These are phyloP conservation scores for Oryzias curvinotus DNA, from an alignment of 2,113 vertebrate genomes.

Conservation along the genomic window DNA sequence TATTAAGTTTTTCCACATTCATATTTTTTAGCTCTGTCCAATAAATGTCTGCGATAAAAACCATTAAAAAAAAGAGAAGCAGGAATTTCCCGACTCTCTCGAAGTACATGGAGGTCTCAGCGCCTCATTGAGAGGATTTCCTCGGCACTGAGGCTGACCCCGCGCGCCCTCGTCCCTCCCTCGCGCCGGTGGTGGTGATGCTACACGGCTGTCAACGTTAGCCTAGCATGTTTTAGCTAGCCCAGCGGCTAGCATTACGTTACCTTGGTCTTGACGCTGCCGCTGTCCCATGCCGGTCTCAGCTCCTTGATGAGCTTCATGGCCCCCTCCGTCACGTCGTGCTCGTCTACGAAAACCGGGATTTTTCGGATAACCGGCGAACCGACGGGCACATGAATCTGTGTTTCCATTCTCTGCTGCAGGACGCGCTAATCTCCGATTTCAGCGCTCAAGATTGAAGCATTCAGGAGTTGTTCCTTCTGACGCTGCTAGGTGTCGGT, in stretches of 20 bases:
- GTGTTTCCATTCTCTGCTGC: conserved; percentile 75
- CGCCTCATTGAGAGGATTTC: background rate
- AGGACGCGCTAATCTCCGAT: conserved; percentile 32
- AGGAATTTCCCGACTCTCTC: too few species aligned
- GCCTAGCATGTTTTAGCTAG: conserved; percentile 54
- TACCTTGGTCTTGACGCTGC: conserved; percentile 88
- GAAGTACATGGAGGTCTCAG: too few species aligned
- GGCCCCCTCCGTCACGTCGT: conserved; percentile 85
- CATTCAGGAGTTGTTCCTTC: conserved; percentile 14
- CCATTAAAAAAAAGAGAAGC: too few species aligned
- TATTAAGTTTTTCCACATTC: too few species aligned
- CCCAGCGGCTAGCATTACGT: conserved; percentile 66
- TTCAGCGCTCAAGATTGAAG: conserved; percentile 2
- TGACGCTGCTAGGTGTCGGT: background rate
- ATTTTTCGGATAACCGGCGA: conserved; percentile 80
- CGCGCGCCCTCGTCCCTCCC: background rate
- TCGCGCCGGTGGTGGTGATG: conserved; percentile 38
- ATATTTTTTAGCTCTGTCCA: too few species aligned
- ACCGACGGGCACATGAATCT: conserved; percentile 78
- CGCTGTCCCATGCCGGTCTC: conserved; percentile 85
- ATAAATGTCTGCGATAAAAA: too few species aligned
- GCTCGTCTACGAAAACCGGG: conserved; percentile 87
- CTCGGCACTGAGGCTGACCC: background rate
- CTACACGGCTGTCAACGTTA: conserved; percentile 34
- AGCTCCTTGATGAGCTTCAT: conserved; percentile 87